These are phyloP conservation scores for Sus cebifrons DNA, from an alignment of 2,797 vertebrate species.

Conservation along the genomic window DNA sequence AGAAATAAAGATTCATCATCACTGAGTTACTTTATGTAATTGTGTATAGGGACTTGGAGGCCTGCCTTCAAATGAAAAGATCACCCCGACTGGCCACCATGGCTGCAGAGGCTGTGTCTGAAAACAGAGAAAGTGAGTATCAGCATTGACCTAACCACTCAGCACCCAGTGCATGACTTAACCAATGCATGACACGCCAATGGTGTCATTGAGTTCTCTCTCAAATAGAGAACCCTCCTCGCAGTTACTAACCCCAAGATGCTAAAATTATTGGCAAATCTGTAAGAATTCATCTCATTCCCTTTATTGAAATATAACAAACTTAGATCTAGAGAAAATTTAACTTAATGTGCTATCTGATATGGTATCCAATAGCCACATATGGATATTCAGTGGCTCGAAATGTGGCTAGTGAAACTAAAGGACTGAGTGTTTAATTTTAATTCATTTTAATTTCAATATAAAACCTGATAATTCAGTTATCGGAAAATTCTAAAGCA, in stretches of 20 bases:
- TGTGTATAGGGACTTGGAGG: conserved; percentile 65
- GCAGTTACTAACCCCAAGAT: not conserved
- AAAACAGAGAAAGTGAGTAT: conserved; percentile 69
- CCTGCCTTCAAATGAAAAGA: conserved; percentile 5
- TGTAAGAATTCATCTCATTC: not conserved
- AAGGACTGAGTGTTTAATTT: conserved; percentile 38
- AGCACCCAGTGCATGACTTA: fast-evolving
- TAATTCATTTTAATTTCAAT: conserved; percentile 32
- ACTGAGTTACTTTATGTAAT: conserved; percentile 42
- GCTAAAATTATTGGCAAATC: not conserved
- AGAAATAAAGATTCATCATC: conserved; percentile 3
- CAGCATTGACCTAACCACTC: not conserved
- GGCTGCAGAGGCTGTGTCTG: not conserved
- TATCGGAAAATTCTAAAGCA: conserved; percentile 7
- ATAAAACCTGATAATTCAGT: conserved; percentile 20
- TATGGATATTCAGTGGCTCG: not conserved
- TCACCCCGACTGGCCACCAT: not conserved
- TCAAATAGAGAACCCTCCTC: not conserved
- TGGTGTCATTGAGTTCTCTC: too few species aligned
- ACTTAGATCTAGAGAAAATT: not conserved
- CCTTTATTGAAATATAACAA: not conserved
- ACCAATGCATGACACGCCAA: too few species aligned
- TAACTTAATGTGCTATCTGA: not conserved
- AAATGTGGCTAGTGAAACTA: not conserved
- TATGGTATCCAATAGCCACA: not conserved